phyloP scores from a whole-genome alignment of 2,113 vertebrate species.

The Myrmophylax atrothorax region DNA sequence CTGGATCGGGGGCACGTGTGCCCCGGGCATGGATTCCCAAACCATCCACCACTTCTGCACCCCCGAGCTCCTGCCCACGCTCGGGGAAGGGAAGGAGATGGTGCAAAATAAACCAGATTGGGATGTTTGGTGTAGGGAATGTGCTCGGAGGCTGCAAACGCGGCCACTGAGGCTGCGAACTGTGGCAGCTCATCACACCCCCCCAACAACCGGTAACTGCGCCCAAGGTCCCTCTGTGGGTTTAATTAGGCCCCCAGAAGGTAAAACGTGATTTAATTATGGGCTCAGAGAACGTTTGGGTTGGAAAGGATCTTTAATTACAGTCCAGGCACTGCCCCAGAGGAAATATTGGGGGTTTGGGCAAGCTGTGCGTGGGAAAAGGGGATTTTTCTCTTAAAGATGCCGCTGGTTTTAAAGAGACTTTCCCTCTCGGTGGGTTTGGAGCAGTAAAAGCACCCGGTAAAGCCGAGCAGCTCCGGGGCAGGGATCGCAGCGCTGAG shows the following conservation, averaged over 20 bases:
- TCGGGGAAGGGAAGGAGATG: neutral
- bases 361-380: neutral
- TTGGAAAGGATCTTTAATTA: neutral
- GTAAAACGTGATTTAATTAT: neutral
- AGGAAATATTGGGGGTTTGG: neutral
- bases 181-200: neutral
- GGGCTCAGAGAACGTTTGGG: neutral
- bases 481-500: rapidly evolving
- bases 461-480: neutral
- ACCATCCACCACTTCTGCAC: neutral
- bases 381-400: neutral
- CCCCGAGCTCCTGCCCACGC: neutral
- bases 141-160: neutral
- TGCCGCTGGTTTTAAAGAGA: neutral
- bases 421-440: neutral
- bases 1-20: neutral
- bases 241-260: neutral
- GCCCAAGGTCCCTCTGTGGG: neutral
- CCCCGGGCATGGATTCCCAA: rapidly evolving
- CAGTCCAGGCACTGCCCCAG: neutral
- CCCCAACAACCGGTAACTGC: neutral
- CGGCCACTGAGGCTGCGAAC: neutral
- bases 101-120: neutral
- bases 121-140: neutral
- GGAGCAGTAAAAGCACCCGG: neutral